A percentile compares a stretch with the other conserved stretches of the same genome.
Conservation (phyloP, 2,113 vertebrate genomes). For the Platichthys stellatus region DNA sequence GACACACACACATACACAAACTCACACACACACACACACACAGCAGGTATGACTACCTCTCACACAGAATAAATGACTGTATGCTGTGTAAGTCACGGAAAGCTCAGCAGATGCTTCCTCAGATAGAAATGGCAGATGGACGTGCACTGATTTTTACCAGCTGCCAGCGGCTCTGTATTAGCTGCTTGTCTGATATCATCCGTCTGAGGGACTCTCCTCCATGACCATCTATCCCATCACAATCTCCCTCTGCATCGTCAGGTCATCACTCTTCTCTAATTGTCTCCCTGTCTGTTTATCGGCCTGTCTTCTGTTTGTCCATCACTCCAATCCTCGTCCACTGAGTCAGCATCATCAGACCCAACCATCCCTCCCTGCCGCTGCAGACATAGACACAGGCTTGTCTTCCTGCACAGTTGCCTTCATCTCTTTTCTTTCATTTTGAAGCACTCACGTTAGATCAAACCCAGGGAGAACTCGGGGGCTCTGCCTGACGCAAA, state of each 20-base stretch:
- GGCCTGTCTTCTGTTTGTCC: constrained; percentile 10
- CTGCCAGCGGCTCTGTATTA: constrained; percentile 54
- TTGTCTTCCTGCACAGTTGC: background rate
- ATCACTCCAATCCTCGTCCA: constrained; percentile 19
- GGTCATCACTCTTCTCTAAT: constrained; percentile 47
- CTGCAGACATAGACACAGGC: constrained; percentile 7
- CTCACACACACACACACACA: background rate
- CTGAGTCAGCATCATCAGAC: constrained; percentile 13
- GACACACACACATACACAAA: constrained; percentile 13
- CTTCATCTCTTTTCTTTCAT: background rate
- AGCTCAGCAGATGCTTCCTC: constrained; percentile 51
- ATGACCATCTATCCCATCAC: constrained; percentile 53
- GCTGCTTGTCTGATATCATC: constrained; percentile 55
- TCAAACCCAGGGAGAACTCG: constrained; percentile 4
- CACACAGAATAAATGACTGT: constrained; percentile 43
- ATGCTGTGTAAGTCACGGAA: constrained; percentile 41
- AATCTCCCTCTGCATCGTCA: constrained; percentile 31
- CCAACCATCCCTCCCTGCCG: constrained; percentile 7
- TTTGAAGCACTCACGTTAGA: background rate
- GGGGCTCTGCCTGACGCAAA: background rate
- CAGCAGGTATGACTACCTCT: constrained; percentile 25
- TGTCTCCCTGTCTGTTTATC: constrained; percentile 44
- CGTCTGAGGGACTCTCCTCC: constrained; percentile 27
- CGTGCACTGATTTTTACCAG: constrained; percentile 27
- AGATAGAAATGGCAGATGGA: constrained; percentile 48